Conservation (phyloP, 1,140 invertebrate genomes). For the Acromyrmex heyeri region DNA sequence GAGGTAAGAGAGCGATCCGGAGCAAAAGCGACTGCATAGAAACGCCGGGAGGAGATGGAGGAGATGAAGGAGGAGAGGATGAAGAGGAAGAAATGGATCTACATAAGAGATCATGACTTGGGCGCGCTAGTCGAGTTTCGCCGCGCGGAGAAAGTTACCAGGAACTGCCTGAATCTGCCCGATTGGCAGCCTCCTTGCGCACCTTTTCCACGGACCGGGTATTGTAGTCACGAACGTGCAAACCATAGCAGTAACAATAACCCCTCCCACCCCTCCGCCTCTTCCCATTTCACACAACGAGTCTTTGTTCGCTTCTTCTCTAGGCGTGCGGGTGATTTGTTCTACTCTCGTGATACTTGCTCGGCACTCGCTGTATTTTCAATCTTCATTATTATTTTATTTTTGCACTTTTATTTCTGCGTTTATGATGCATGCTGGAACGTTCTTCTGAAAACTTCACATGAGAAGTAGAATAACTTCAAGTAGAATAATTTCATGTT, state of each 20-base stretch:
- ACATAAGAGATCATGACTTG: conserved; percentile 82
- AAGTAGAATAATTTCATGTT: not conserved
- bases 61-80: not conserved
- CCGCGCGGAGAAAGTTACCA: conserved; percentile 79
- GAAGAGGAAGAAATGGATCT: conserved; percentile 70
- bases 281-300: conserved; percentile 56
- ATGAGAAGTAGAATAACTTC: not conserved
- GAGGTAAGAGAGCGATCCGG: conserved; percentile 72
- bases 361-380: conserved; percentile 35
- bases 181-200: conserved; percentile 75
- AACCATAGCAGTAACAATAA: conserved; percentile 73
- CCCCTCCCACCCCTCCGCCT: not conserved
- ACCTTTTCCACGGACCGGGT: conserved; percentile 72
- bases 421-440: not conserved
- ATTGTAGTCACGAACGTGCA: conserved; percentile 79
- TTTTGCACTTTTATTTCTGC: conserved; percentile 8
- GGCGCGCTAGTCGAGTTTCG: conserved; percentile 80
- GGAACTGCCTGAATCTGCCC: conserved; percentile 80
- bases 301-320: conserved; percentile 66
- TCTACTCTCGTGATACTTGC: conserved; percentile 48
- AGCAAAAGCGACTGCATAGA: conserved; percentile 63
- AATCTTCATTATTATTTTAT: conserved; percentile 56
- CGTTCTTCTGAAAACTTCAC: not conserved
- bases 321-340: conserved; percentile 27
- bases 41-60: conserved; percentile 50